Evolutionary conservation across 2,797 vertebrate species (phyloP).

Genomic region (Muscicapa comitata): DNA sequence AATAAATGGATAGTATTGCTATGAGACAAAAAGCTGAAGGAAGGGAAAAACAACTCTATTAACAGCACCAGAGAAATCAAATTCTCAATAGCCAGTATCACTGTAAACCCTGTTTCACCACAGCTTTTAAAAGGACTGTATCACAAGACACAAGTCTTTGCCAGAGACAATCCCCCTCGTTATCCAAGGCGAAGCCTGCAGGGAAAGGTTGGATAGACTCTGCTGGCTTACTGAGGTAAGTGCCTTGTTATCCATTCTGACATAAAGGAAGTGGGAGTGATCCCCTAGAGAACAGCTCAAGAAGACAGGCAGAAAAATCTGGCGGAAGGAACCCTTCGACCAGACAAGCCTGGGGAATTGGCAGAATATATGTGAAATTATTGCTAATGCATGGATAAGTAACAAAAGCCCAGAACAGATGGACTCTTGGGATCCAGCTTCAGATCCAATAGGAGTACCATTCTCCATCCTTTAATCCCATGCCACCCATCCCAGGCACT

Average conservation of each 20-base stretch:
- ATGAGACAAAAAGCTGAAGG: background rate
- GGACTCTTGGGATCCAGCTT: background rate
- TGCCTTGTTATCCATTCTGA: slow-evolving; percentile 32
- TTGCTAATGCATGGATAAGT: background rate
- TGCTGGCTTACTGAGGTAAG: slow-evolving; percentile 24
- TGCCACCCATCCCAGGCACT: background rate
- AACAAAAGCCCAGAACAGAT: background rate
- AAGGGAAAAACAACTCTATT: background rate
- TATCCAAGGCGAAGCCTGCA: background rate
- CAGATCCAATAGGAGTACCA: background rate
- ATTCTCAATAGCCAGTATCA: background rate
- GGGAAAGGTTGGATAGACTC: background rate
- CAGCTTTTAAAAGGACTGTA: background rate
- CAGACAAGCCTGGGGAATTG: background rate
- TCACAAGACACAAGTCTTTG: background rate
- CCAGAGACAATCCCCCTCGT: background rate
- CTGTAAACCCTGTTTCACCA: background rate
- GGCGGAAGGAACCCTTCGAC: background rate
- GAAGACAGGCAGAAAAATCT: background rate
- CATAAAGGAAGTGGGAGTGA: slow-evolving; percentile 26
- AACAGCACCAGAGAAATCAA: background rate
- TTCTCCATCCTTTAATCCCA: background rate
- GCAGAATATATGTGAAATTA: background rate
- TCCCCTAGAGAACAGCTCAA: background rate
- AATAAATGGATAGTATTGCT: background rate